Base-by-base conservation (phyloP, 2,888 invertebrate genomes). In the Leucophora obtusa region DNA sequence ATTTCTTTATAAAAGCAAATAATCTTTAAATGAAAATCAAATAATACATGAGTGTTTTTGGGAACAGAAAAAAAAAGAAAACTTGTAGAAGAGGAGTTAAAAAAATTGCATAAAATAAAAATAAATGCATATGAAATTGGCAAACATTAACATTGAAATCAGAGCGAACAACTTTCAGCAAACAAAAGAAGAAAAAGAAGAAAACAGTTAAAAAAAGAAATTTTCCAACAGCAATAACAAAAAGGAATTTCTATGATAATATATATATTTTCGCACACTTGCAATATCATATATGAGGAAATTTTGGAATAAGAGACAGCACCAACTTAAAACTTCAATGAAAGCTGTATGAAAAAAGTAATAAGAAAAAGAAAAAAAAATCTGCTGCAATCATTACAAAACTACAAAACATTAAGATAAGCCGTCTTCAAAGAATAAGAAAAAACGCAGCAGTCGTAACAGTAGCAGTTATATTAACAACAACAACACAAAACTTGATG, bases 31-130 rank as follows among this genome's bases (percentile, higher is more conserved):
- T 54, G 18, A 53, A 68, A 71, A 68, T 72, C 83, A 84, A 85
- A 83, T 83, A 83, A 83, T 83, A 35, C 24, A 63, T 35, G 68
- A 50, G 79, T 83, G 83, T 38, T 0, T 28, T 38, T 11, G 11
- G 38, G 38, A 38, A 14, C 75, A 83, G 82, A 83, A 85, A 76
- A 63, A 73, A 74, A 54, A 14, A 28, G 33, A 51, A 21, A n/a
- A n/a, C n/a, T 14, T 17, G 47, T 11, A 18, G 6, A n/a, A 4
- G 11, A 53, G 59, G n/a, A 38, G 14, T 6, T 17, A 47, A 33
- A 10, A 18, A 51, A 47, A 53, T 18, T 47, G 15, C 17, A 15
- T 47, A 47, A 47, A 59, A 72, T 76, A 72, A 76, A 73, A 81
- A 54, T 66, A 62, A 77, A 77, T 68, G 66, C 60, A 71, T 66